Conservation (phyloP, 2,888 invertebrate species). For the Orthonevra nobilis region DNA sequence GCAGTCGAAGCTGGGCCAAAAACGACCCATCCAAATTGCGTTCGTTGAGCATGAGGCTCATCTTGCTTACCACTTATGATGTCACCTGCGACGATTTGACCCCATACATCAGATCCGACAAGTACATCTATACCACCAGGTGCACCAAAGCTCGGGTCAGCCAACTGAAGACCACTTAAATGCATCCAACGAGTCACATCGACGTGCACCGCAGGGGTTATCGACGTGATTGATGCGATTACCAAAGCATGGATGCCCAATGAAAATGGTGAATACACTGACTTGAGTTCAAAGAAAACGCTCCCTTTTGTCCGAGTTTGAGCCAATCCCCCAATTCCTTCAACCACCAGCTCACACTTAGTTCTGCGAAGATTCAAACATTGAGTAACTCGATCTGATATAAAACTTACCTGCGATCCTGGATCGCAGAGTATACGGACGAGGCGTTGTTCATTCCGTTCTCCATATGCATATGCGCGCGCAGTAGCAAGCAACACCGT, state of each 20-base stretch:
- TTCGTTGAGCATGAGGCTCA: slow-evolving; percentile 37
- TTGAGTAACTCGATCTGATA: slow-evolving; percentile 26
- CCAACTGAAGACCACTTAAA: neutral
- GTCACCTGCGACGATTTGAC: slow-evolving; percentile 6
- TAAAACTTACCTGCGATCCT: slow-evolving; percentile 37
- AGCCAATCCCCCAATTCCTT: slow-evolving; percentile 11
- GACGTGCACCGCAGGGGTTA: neutral
- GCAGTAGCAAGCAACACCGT: slow-evolving; percentile 18
- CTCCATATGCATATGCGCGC: slow-evolving; percentile 20
- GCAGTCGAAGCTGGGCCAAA: slow-evolving; percentile 33
- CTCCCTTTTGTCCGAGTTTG: slow-evolving; percentile 12
- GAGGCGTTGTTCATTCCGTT: neutral
- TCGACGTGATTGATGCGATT: neutral
- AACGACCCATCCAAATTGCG: slow-evolving; percentile 41
- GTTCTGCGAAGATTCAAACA: neutral
- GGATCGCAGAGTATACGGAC: too few relatives aligned
- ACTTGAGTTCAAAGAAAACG: slow-evolving; percentile 9
- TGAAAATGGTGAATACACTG: neutral
- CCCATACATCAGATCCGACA: slow-evolving; percentile 9
- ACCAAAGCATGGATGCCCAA: neutral
- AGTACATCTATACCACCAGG: slow-evolving; percentile 7
- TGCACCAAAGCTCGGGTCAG: neutral
- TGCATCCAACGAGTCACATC: neutral
- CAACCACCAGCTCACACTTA: slow-evolving; percentile 16
- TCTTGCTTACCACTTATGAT: slow-evolving; percentile 14